Conservation (phyloP, 2,797 vertebrate species). For the Rhynchotus rufescens region DNA sequence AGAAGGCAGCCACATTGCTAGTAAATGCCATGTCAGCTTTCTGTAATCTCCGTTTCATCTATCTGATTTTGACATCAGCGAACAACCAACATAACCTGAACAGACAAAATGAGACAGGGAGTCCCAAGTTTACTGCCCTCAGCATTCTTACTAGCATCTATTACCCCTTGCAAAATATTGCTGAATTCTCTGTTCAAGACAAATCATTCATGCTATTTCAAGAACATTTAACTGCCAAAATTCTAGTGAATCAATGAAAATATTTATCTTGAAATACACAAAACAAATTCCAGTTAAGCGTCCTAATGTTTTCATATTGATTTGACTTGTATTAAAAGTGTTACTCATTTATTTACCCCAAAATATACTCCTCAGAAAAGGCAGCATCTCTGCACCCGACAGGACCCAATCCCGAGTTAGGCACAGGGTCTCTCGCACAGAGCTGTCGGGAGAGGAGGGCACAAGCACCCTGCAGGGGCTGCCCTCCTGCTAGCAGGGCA, state of each 20-base stretch:
- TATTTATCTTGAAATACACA: neutral
- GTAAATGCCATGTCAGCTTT: neutral
- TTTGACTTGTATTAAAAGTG: neutral
- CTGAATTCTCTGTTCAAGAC: neutral
- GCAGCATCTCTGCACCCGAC: neutral
- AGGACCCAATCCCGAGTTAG: neutral
- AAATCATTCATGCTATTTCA: neutral
- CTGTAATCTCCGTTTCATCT: neutral
- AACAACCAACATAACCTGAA: neutral
- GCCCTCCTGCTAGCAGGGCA: neutral
- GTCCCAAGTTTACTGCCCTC: neutral
- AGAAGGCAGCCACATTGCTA: neutral
- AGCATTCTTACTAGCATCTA: neutral
- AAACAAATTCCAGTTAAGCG: neutral
- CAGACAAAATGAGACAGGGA: neutral
- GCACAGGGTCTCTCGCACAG: neutral
- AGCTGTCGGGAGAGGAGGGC: accelerated
- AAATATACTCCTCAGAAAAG: neutral
- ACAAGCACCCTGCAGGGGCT: neutral
- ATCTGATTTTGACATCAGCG: neutral
- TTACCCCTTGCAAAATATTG: neutral
- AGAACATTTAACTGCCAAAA: neutral
- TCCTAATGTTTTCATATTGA: neutral
- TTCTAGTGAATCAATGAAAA: neutral
- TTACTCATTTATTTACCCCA: neutral